Evolutionary conservation across 2,113 vertebrate genomes (phyloP).

Genomic region (Podocnemis expansa): DNA sequence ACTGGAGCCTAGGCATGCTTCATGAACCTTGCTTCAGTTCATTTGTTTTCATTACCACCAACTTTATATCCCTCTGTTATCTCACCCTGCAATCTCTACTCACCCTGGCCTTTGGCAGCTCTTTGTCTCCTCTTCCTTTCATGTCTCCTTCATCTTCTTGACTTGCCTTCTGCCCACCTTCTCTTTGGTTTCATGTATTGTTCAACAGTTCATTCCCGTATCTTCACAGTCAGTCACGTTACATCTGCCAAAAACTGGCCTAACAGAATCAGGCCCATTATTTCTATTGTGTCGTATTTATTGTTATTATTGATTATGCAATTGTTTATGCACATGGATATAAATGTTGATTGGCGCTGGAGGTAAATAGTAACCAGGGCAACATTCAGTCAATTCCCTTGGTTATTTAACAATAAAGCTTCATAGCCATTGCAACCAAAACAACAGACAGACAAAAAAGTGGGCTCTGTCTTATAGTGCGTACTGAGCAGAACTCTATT

Average conservation of each 20-base stretch:
- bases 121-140: not conserved
- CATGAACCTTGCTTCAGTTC: not conserved
- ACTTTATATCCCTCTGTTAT: accelerated
- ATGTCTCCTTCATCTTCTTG: not conserved
- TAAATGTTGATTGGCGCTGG: not conserved
- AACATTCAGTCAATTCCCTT: not conserved
- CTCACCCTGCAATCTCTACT: too few species aligned
- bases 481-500: not conserved
- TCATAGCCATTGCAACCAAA: not conserved
- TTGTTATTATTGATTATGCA: not conserved
- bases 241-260: too few species aligned
- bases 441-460: too few species aligned
- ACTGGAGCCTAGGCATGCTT: too few species aligned
- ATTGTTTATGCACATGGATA: not conserved
- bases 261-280: not conserved
- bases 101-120: not conserved
- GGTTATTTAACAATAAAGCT: not conserved
- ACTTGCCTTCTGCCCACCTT: not conserved
- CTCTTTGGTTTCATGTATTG: not conserved
- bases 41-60: too few species aligned
- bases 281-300: not conserved
- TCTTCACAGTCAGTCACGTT: too few species aligned
- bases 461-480: not conserved
- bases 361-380: not conserved
- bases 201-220: not conserved